Evolutionary conservation across 2,113 vertebrate species (phyloP).

Genomic region (Cervus canadensis): DNA sequence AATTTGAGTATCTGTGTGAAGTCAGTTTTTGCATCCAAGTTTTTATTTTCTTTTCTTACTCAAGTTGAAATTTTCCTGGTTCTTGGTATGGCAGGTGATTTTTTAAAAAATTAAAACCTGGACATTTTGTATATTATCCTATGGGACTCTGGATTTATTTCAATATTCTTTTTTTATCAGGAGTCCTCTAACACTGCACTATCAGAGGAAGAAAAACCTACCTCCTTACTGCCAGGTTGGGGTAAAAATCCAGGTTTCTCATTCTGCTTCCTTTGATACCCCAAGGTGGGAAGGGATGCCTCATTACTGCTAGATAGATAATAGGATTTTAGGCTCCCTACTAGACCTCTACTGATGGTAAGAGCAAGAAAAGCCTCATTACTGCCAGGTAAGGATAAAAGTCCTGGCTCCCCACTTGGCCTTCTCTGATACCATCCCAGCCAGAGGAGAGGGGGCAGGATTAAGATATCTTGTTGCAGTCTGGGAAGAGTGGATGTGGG

Average conservation of each 20-base stretch:
- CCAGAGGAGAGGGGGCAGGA: neutral
- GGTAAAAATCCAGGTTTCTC: neutral
- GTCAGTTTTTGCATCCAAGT: neutral
- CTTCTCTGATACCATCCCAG: neutral
- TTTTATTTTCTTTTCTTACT: constrained; percentile 6
- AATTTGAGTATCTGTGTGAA: neutral
- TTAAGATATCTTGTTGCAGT: neutral
- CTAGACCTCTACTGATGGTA: neutral
- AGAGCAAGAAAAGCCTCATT: neutral
- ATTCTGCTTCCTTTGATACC: neutral
- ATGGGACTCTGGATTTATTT: neutral
- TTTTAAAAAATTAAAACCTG: constrained; percentile 17
- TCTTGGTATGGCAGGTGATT: neutral
- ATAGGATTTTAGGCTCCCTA: neutral
- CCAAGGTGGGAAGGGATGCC: neutral
- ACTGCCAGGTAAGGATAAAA: neutral
- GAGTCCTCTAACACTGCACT: neutral
- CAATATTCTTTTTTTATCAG: neutral
- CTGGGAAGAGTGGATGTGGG: neutral
- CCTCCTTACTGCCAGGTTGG: neutral
- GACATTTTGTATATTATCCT: neutral
- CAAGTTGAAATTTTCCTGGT: neutral
- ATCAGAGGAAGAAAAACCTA: neutral
- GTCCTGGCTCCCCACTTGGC: neutral
- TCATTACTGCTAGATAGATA: neutral